Evolutionary conservation across 30 jellyfish, hydroid and myxozoan genomes (phyloP), one percentile per base, ranked within the genome.

Genomic region (Nemopilema nomurai): DNA sequence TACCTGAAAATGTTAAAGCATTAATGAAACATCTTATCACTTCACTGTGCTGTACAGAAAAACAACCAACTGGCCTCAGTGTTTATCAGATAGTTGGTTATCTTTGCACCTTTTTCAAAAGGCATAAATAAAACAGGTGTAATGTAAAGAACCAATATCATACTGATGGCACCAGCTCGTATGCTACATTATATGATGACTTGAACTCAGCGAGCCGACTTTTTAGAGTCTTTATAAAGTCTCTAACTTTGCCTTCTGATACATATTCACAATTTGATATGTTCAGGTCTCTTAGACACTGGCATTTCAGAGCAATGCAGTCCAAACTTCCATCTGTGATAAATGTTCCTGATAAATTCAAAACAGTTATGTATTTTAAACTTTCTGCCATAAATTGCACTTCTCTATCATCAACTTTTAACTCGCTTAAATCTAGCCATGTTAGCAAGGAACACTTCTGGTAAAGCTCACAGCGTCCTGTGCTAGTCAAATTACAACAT

Each of bases 381-480:
- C 24, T 71, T 64, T 49, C 20, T 17, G 84, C 24, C 28, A 82
- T 8, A 28, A 23, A 8, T 16, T 82, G 77, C 26, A 82, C 65
- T 49, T 49, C 32, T 1, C 26, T 82, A 69, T 82, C 90, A 25
- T 52, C 76, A 16, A 82, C 73, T 62, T 73, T 28, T n/a, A 82
- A 41, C 1, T 62, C 31, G 24, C 78, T 62, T 19, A 82, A 28
- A 27, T 82, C 73, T 9, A 82, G 67, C 29, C 51, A 29, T 3
- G 26, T 17, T 23, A 82, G 65, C 16, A 16, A 8, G 4, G 13
- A 20, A 0, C 41, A 23, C 3, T 69, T 25, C 3, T 19, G 4
- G 18, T 21, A 30, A 21, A 82, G 49, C 0, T 49, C 53, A 22
- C n/a, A 8, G 27, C 71, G 4, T 18, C 49, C 84, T 1, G 26